Evolutionary conservation across 2,888 invertebrate species (phyloP).

Genomic region (Operophtera brumata): DNA sequence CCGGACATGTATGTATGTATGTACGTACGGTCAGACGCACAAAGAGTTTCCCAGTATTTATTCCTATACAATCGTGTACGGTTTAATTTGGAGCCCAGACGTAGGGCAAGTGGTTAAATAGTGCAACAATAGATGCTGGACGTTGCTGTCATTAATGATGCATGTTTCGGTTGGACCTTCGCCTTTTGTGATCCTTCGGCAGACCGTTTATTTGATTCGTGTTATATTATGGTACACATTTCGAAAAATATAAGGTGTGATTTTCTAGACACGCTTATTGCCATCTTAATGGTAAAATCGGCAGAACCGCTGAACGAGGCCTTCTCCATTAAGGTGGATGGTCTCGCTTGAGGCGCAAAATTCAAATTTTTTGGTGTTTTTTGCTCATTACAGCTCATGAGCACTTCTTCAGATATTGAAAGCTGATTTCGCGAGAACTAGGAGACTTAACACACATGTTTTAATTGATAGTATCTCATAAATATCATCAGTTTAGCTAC

Average conservation of each 20-base stretch:
- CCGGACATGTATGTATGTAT: constrained; percentile 38
- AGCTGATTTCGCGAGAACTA: too few species aligned
- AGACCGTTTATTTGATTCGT: constrained; percentile 40
- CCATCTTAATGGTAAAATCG: too few species aligned
- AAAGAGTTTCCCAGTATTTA: constrained; percentile 66
- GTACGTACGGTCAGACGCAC: constrained; percentile 34
- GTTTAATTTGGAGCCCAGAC: constrained; percentile 58
- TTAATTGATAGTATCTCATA: too few species aligned
- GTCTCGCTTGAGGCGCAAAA: too few species aligned
- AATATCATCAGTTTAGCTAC: too few species aligned
- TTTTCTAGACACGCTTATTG: too few species aligned
- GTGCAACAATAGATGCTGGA: constrained; percentile 74
- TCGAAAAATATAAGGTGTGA: neutral
- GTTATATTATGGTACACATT: constrained; percentile 18
- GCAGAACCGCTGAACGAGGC: too few species aligned
- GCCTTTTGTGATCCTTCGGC: constrained; percentile 59
- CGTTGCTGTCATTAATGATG: constrained; percentile 67
- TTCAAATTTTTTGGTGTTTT: too few species aligned
- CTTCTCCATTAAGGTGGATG: too few species aligned
- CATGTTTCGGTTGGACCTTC: constrained; percentile 64
- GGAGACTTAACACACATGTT: too few species aligned
- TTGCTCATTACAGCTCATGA: too few species aligned
- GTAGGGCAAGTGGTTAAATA: constrained; percentile 68
- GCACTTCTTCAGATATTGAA: too few species aligned
- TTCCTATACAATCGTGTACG: constrained; percentile 64